Base-by-base conservation (phyloP, 1,140 invertebrate genomes). In the Phenacoccus solenopsis region DNA sequence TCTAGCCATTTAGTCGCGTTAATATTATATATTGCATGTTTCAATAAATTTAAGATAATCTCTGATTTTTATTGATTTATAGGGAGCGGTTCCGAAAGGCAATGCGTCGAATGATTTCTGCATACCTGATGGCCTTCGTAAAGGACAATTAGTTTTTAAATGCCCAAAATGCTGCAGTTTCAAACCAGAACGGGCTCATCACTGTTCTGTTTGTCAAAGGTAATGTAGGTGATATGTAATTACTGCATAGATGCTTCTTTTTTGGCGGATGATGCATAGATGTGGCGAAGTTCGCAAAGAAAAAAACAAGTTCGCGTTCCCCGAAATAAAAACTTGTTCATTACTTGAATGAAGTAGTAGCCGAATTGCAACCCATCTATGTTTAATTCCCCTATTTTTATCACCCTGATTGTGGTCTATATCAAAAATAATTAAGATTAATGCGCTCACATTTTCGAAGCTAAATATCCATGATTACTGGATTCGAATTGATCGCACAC, bases 101-200 rank as follows among this genome's bases (percentile, higher is more conserved):
- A 99, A 97, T 82, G 95, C 96, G 28, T 99, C 96, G 0, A 95
- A 96, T 80, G 96, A 99, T 80, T 94, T 96, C 84, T 96, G 99
- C 74, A 88, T 96, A 76, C 88, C 92, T 77, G 89, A 98, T 88
- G 94, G 93, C 64, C 88, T 96, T 76, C 84, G 88, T 71, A 90
- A 96, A 74, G 95, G 94, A 7, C 90, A 98, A 80, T 89, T 98
- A 59, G 90, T 98, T 70, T 98, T 95, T 78, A 97, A 98, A 80
- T 99, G 96, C 81, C 92, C 94, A 22, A 98, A 98, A 79, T 99
- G 97, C 82, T 95, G 94, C 79, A 96, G 93, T 77, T 98, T 99
- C 71, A 99, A 99, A 80, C 97, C 97, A 1, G 94, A 98, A 74
- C 83, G 97, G 75, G 96, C 97, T 0, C 97, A 99, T 84, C 98